Base-by-base conservation (phyloP, 2,888 invertebrate genomes). In the Steinernema scapterisci region DNA sequence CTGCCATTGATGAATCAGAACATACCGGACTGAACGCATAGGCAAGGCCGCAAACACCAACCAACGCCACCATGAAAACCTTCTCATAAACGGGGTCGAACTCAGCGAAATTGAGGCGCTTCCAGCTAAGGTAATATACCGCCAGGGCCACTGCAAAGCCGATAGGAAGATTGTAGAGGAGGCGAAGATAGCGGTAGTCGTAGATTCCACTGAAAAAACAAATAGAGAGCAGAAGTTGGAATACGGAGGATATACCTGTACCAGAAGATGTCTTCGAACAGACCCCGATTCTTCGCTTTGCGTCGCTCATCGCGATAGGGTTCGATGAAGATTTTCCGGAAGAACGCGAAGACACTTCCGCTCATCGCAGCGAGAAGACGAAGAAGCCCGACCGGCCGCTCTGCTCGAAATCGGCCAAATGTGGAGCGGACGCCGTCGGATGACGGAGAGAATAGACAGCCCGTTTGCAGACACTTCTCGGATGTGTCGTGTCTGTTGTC, bases 101-200 rank as follows among this genome's bases (percentile, higher is more conserved):
- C 25, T 82, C 81, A 44, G 80, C 84, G 48, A 86, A 86, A 70
- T 86, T 85, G 46, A 86, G 76, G n/a, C 81, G 77, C 19, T 82
- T 78, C 84, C 85, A 85, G 16, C 79, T 82, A 27, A 83, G 73
- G 43, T 81, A 75, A 74, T 86, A 85, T n/a, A 85, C 75, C 44
- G 70, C 52, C 2, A 77, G 48, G 13, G 82, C 81, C 27, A 85
- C 70, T n/a, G 76, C 21, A 13, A 84, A 73, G 7, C 85, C 85
- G 23, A 85, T 70, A 0, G 82, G 52, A 16, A 77, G 74, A 70
- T 85, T 85, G 75, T 82, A 74, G 0, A 84, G 19, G 16, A 80
- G 45, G 0, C 85, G 84, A 11, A 85, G 76, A 19, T 54, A 72
- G n/a, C 71, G 52, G 73, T 85, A 85, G 74, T 85, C 81, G 3